Evolutionary conservation across 1,140 invertebrate genomes (phyloP).

Genomic region (Heliothis subflexa): DNA sequence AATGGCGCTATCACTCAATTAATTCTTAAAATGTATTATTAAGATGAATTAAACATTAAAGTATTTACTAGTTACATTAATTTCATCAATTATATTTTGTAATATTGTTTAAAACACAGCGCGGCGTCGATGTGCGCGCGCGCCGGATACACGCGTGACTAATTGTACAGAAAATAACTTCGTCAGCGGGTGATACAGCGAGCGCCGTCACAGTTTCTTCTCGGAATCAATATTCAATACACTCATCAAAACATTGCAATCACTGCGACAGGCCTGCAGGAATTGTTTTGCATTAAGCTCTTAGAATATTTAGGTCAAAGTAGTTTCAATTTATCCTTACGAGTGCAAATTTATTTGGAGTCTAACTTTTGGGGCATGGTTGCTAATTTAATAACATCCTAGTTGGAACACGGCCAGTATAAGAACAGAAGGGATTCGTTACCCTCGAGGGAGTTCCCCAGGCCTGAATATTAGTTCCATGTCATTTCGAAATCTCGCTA

Average conservation of each 20-base stretch:
- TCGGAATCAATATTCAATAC: conserved; percentile 71
- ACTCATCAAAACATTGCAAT: conserved; percentile 42
- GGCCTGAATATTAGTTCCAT: neutral
- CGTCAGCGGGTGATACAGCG: conserved; percentile 79
- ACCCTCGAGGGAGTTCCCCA: neutral
- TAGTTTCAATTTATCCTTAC: neutral
- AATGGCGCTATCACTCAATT: neutral
- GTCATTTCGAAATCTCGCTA: neutral
- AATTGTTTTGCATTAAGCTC: neutral
- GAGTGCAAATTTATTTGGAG: neutral
- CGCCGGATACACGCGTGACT: conserved; percentile 82
- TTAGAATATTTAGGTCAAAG: neutral
- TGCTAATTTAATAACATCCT: neutral
- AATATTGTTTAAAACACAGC: conserved; percentile 47
- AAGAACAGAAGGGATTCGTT: neutral
- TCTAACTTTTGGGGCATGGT: neutral
- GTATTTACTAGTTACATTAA: neutral
- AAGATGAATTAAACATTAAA: neutral
- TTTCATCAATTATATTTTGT: conserved; percentile 37
- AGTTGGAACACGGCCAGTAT: neutral
- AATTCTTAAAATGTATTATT: neutral
- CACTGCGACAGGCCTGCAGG: neutral
- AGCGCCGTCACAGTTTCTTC: conserved; percentile 79
- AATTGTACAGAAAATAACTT: conserved; percentile 85
- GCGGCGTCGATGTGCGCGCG: conserved; percentile 58